Evolutionary conservation across 2,113 vertebrate genomes (phyloP), one percentile per base, ranked within the genome.

Genomic region (Brachyistius frenatus): DNA sequence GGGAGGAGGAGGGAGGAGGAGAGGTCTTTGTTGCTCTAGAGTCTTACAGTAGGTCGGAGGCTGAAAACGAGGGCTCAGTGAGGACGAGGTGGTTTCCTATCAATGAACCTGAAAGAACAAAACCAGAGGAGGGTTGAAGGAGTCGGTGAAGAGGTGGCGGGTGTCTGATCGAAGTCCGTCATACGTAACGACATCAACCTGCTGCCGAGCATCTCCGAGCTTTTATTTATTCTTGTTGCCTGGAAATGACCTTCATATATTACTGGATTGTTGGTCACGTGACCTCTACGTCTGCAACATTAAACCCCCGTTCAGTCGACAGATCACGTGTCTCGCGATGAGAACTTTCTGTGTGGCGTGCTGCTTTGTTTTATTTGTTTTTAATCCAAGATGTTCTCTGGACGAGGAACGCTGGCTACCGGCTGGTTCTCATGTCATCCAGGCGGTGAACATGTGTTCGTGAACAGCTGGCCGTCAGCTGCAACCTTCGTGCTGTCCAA

Each of bases 101-200:
- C 23, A 23, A 49, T 58, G 55, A 71, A n/a, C 14, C 41, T 15
- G 9, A 50, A 37, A 32, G 54, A 66, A 37, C 16, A 4, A 23
- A 46, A 61, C n/a, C 55, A 73, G 35, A 9, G 30, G 46, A 55
- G 33, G 30, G 14, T 32, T 56, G 47, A 55, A 55, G 47, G 56
- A 76, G 47, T 73, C 32, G 2, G 16, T 35, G 1, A 36, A 66
- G 65, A 53, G 23, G 23, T 23, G 23, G 23, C 23, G 23, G 23
- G 23, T 23, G 23, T 23, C 23, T 23, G 23, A 23, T 23, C 23
- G 23, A 23, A 23, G 23, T 23, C 23, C 23, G 23, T 23, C 23
- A 23, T 23, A 23, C 23, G 23, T 23, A 23, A 23, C 23, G 23
- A 23, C 23, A 23, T 23, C 23, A 23, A 23, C 23, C 23, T 23